These are phyloP conservation scores for Thysanoteuthis rhombus DNA, from an alignment of 2,888 invertebrate species.

Conservation along the genomic window DNA sequence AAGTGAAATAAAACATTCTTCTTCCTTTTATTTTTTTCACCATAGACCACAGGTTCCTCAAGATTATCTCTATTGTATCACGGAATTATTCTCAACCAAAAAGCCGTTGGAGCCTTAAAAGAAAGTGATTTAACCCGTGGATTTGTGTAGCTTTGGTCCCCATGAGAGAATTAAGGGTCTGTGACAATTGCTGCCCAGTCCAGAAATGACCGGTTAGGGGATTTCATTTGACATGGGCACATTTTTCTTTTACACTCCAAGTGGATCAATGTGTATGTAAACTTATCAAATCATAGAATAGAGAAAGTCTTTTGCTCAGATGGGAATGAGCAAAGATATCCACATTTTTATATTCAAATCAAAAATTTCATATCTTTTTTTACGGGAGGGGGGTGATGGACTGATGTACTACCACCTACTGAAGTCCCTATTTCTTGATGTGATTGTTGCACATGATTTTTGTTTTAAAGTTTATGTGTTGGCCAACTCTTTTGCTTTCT, in stretches of 20 bases:
- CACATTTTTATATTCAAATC: no score
- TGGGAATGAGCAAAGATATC: no score
- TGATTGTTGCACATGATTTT: no score
- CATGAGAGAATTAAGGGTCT: background rate
- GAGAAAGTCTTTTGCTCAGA: no score
- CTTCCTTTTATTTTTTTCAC: no score
- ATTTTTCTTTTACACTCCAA: background rate
- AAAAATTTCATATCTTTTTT: no score
- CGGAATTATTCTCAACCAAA: background rate
- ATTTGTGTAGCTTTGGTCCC: background rate
- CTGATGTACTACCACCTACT: no score
- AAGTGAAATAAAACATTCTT: background rate
- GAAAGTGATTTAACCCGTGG: background rate
- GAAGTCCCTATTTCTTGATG: no score
- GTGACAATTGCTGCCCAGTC: background rate
- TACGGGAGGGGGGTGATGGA: no score
- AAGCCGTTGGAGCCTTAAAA: background rate
- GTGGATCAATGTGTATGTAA: background rate
- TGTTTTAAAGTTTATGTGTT: no score
- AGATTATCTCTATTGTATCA: background rate
- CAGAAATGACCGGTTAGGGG: background rate
- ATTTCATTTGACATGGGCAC: background rate
- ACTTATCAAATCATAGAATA: background rate
- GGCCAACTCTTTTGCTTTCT: no score
- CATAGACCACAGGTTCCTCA: background rate